A percentile compares a stretch with the other conserved stretches of the same genome.
Evolutionary conservation across 1,140 invertebrate species (phyloP).

Genomic region (Microplitis demolitor): DNA sequence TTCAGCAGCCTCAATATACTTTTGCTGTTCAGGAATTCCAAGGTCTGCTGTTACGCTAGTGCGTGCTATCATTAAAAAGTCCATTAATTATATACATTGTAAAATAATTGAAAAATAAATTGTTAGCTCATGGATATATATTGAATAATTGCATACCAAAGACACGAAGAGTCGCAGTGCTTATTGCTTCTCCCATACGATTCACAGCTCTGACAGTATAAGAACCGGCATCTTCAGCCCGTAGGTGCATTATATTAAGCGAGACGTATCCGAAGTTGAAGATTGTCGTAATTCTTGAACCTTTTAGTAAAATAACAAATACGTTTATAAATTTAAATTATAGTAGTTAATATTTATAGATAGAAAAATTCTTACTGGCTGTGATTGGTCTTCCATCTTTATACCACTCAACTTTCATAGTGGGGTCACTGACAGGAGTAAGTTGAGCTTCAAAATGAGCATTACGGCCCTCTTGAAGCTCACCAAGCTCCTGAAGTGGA

Average conservation of each 20-base stretch:
- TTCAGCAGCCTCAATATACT: slow-evolving; percentile 91
- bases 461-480: slow-evolving; percentile 87
- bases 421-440: slow-evolving; percentile 93
- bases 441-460: slow-evolving; percentile 95
- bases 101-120: slow-evolving; percentile 7
- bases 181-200: slow-evolving; percentile 83
- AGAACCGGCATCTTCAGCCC: slow-evolving; percentile 90
- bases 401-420: slow-evolving; percentile 98
- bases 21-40: slow-evolving; percentile 89
- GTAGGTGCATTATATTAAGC: slow-evolving; percentile 96
- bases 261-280: slow-evolving; percentile 99
- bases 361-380: slow-evolving; percentile 69
- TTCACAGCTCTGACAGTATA: slow-evolving; percentile 91
- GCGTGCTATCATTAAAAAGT: slow-evolving; percentile 58
- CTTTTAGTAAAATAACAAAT: slow-evolving; percentile 44
- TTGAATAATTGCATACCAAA: slow-evolving; percentile 57
- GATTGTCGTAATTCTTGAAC: slow-evolving; percentile 91
- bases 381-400: slow-evolving; percentile 94
- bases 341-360: not conserved
- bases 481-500: slow-evolving; percentile 84
- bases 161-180: slow-evolving; percentile 78
- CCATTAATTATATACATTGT: too few species aligned
- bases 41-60: slow-evolving; percentile 84
- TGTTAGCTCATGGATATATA: not conserved
- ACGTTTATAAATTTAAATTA: too few species aligned